Percentiles rank a stretch among this genome's conserved stretches.
Evolutionary conservation across 2,797 vertebrate species (phyloP).

Genomic region (Xiphophorus birchmanni): DNA sequence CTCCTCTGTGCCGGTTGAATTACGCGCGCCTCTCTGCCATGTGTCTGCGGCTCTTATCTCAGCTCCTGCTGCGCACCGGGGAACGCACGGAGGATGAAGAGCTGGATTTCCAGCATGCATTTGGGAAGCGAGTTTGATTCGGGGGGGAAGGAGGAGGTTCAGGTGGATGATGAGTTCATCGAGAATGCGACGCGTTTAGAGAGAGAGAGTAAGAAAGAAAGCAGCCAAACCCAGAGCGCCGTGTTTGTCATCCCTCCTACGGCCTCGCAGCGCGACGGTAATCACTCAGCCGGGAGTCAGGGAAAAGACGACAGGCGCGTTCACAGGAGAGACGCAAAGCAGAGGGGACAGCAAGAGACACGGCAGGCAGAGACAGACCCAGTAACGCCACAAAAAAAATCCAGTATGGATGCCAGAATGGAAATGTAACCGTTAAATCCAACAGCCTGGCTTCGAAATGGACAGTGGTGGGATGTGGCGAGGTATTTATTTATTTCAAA

Average conservation of each 20-base stretch:
- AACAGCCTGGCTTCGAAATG: constrained; percentile 44
- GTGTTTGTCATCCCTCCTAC: constrained; percentile 59
- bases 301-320: constrained; percentile 22
- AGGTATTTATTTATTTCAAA: too few species aligned
- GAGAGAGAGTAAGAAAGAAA: neutral
- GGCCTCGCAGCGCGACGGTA: constrained; percentile 41
- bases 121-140: constrained; percentile 66
- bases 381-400: constrained; percentile 52
- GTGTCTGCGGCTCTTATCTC: constrained; percentile 47
- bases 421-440: constrained; percentile 64
- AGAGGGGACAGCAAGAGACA: constrained; percentile 25
- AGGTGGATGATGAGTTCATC: constrained; percentile 39
- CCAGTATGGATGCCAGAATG: constrained; percentile 61
- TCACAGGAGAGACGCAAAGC: constrained; percentile 34
- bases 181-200: constrained; percentile 25
- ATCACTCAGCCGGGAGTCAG: constrained; percentile 54
- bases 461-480: neutral
- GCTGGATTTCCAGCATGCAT: constrained; percentile 56
- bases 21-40: constrained; percentile 44
- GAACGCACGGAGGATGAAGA: constrained; percentile 54
- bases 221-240: constrained; percentile 27
- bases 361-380: constrained; percentile 52
- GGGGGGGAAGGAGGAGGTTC: constrained; percentile 37
- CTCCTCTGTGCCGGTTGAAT: constrained; percentile 50
- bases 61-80: constrained; percentile 45